phyloP scores from a whole-genome alignment of 2,113 vertebrate species.

The Ariopsis seemanni region DNA sequence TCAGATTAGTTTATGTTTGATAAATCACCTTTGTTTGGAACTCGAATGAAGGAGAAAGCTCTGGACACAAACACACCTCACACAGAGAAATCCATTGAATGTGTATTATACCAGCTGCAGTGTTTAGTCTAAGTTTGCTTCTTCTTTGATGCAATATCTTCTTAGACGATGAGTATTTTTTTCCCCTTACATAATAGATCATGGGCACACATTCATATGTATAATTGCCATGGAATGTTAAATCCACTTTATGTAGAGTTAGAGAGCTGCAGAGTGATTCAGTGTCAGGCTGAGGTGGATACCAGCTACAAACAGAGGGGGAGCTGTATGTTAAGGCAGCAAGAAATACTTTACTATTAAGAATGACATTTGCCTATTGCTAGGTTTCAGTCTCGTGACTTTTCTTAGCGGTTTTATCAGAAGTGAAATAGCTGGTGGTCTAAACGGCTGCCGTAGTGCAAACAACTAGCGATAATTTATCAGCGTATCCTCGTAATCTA shows the following conservation, averaged over 20 bases:
- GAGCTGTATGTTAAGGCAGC: conserved; percentile 9
- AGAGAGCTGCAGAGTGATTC: neutral
- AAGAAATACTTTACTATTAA: neutral
- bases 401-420: no score
- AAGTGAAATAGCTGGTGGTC: no score
- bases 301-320: conserved; percentile 16
- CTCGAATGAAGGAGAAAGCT: conserved; percentile 9
- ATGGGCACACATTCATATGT: neutral
- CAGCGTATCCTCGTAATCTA: no score
- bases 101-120: neutral
- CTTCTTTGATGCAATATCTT: neutral
- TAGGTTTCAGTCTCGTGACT: no score
- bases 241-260: neutral
- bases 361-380: neutral
- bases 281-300: neutral
- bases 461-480: no score
- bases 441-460: no score
- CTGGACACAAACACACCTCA: neutral
- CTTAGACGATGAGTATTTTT: neutral
- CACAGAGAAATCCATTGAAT: conserved; percentile 4
- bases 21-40: neutral
- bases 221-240: neutral
- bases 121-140: neutral
- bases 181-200: neutral
- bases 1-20: conserved; percentile 73